Evolutionary conservation across 1,140 invertebrate species (phyloP), one percentile per base, ranked within the genome.

Genomic region (Eueides isabella): DNA sequence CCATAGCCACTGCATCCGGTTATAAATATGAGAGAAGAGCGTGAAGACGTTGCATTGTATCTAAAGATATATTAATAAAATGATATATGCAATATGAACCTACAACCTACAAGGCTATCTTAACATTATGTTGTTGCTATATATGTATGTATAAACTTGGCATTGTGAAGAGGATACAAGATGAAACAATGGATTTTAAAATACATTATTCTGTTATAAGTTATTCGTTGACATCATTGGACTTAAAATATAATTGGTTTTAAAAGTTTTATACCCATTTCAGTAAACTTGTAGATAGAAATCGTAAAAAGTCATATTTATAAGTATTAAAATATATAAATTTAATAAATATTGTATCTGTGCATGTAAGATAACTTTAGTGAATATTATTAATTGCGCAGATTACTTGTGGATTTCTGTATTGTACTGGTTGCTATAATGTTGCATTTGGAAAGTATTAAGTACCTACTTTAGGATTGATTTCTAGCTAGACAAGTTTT

Each of bases 181-280:
- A 55, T 23, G 48, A 55, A 55, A 55, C 48, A 55, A 55, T 11
- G 19, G 19, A 55, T 12, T 55, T 55, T 55, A 12, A 55, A 55
- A 55, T 55, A 12, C 3, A 23, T 55, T 55, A 55, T 55, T 55
- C 26, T 55, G 0, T 55, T 12, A 55, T 26, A 23, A 23, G 3
- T 26, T 55, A 23, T 48, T 44, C 14, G 6, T 44, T 44, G 6
- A n/a, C 7, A 48, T 48, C 7, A 19, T 6, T 48, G 7, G 41
- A 48, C 5, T 48, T 48, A 48, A 19, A 48, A 19, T 48, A 48
- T 19, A 19, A 48, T 23, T 38, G 12, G 14, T 38, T 38, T 16
- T 1, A 5, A 3, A 5, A 16, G n/a, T 16, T 16, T 16, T 5
- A 38, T 38, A 38, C 14, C 5, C 5, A 38, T 38, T 38, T 14